Percentiles rank a stretch among this genome's conserved stretches.
phyloP scores from a whole-genome alignment of 2,888 invertebrate genomes.

The Megalurothrips usitatus region DNA sequence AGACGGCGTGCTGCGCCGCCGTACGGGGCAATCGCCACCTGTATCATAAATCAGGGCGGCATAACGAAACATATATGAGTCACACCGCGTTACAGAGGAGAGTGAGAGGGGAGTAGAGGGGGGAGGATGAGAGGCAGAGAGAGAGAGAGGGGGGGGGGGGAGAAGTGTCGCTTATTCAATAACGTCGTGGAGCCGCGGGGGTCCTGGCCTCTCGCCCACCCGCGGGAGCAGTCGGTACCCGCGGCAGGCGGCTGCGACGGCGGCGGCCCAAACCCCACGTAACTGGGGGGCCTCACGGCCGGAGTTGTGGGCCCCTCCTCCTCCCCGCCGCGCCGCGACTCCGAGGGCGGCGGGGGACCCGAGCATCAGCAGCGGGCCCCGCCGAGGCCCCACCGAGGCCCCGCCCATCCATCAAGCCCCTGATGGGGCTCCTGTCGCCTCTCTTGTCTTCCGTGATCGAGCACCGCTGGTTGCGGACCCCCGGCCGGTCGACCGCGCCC shows the following conservation, averaged over 20 bases:
- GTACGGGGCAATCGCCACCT: slow-evolving; percentile 1
- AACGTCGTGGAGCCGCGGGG: neutral
- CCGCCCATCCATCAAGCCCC: slow-evolving; percentile 13
- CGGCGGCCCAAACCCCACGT: neutral
- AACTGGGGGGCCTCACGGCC: too few relatives aligned
- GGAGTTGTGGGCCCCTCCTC: too few relatives aligned
- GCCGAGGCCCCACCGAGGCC: neutral
- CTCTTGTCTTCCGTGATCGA: slow-evolving; percentile 22
- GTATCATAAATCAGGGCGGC: neutral
- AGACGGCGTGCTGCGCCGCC: neutral
- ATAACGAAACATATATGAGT: neutral
- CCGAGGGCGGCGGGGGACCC: too few relatives aligned
- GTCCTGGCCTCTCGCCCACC: neutral
- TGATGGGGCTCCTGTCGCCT: slow-evolving; percentile 25
- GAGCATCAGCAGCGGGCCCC: neutral
- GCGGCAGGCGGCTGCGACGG: neutral
- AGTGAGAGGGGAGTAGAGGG: neutral
- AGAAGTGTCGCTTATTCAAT: neutral
- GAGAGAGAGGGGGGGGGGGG: neutral
- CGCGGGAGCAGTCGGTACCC: neutral
- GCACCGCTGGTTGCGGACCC: slow-evolving; percentile 3
- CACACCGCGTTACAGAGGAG: neutral
- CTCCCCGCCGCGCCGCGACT: too few relatives aligned
- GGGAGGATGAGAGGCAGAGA: neutral
- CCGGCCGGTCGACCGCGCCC: neutral